Base-by-base conservation (phyloP, 2,113 vertebrate species). In the Hippocampus mohnikei region DNA sequence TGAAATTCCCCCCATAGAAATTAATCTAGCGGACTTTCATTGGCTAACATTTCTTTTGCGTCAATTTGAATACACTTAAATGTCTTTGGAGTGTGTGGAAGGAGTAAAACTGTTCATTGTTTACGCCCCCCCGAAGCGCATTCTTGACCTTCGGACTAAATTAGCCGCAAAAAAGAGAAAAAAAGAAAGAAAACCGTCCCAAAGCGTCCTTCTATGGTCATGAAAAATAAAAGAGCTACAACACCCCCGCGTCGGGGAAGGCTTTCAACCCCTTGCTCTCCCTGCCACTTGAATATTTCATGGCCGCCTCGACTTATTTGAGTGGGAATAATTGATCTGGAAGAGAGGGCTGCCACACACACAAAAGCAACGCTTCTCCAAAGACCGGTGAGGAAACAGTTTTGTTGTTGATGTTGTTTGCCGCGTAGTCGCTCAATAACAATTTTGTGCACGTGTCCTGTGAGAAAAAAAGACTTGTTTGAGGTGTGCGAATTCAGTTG, bases 151-250 rank as follows among this genome's bases (percentile, higher is more conserved):
- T 27, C n/a, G 0, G 60, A 81, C 83, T 72, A 68, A 85, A 85
- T 87, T 80, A 81, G 81, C 80, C 55, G 27, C 69, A 20, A 67
- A 33, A 53, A 67, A 52, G 52, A 11, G 18, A 25, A 5, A 33
- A 25, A 25, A 29, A 20, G 12, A 41, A n/a, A 23, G 12, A 46
- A 16, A 87, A 86, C 77, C 44, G 74, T 76, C 86, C 86, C 84
- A 60, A 48, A 82, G 85, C 66, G 76, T 80, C 73, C 82, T 77
- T 84, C 81, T 76, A 80, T 66, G 65, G 76, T 86, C 90, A 91
- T 91, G 83, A 91, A 91, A 91, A 85, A 91, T 91, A 84, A 87
- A 91, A 83, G 33, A 86, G 83, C 80, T 86, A 89, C 89, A 89
- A 88, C 88, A 88, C 84, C 87, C 81, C 81, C 80, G 70, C 81